Percentiles rank a stretch among this genome's conserved stretches.
These are phyloP conservation scores for Sarcophaga bullata DNA, from an alignment of 1,140 invertebrate species.

Conservation along the genomic window DNA sequence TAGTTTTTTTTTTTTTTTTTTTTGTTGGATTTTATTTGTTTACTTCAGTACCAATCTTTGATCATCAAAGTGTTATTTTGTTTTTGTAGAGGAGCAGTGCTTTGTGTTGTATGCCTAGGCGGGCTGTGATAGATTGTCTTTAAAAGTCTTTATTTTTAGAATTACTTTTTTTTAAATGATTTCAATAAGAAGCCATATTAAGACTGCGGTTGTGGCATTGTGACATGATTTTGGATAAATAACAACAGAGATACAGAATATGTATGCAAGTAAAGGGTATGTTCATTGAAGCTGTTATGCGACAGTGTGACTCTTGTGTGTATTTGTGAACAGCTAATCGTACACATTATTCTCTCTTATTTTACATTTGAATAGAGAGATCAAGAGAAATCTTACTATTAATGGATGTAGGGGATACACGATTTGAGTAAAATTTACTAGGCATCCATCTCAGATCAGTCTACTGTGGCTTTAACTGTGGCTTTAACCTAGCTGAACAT, in stretches of 20 bases:
- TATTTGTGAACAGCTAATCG: too few relatives aligned
- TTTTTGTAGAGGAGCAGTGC: neutral
- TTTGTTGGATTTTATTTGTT: neutral
- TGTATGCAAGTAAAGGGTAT: too few relatives aligned
- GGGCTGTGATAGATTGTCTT: neutral
- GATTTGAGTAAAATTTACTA: too few relatives aligned
- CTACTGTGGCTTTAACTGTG: too few relatives aligned
- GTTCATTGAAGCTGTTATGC: too few relatives aligned
- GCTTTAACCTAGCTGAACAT: too few relatives aligned
- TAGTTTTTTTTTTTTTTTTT: neutral
- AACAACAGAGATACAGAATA: neutral
- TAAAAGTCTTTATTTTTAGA: neutral
- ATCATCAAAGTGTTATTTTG: neutral
- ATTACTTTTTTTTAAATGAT: conserved; percentile 6
- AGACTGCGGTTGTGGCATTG: neutral
- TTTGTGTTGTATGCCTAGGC: neutral
- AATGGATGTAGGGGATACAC: too few relatives aligned
- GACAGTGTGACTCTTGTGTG: too few relatives aligned
- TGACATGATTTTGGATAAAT: neutral
- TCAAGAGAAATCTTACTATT: too few relatives aligned
- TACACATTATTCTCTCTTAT: too few relatives aligned
- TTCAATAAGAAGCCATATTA: conserved; percentile 19
- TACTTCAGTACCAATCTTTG: neutral
- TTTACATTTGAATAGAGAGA: too few relatives aligned
- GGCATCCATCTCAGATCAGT: too few relatives aligned